Conservation (phyloP, 1,140 invertebrate species). For the Antheraea pernyi region DNA sequence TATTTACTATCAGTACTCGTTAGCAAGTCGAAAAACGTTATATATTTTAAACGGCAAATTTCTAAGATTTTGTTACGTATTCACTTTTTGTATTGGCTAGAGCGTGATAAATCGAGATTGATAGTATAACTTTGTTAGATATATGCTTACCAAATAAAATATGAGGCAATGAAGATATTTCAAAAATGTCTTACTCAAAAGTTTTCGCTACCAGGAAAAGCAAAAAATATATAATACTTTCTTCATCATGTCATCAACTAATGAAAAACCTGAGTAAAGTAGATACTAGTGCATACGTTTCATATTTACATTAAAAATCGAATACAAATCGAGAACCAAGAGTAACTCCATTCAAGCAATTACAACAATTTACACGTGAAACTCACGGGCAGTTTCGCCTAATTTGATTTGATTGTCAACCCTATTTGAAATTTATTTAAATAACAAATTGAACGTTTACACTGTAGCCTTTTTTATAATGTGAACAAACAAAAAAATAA, state of each 20-base stretch:
- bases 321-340: neutral
- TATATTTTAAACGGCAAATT: neutral
- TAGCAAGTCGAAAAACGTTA: neutral
- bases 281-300: neutral
- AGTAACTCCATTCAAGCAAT: slow-evolving; percentile 36
- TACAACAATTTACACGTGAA: slow-evolving; percentile 50
- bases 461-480: neutral
- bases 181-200: no score
- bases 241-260: no score
- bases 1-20: slow-evolving; percentile 1
- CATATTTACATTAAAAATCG: neutral
- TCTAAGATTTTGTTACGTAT: no score
- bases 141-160: no score
- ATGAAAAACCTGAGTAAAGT: no score
- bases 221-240: no score
- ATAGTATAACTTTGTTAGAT: no score
- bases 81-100: no score
- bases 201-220: no score
- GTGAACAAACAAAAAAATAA: neutral
- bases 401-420: slow-evolving; percentile 67
- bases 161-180: no score
- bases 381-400: slow-evolving; percentile 44
- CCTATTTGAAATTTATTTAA: slow-evolving; percentile 54
- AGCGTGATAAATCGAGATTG: no score
- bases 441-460: slow-evolving; percentile 31